phyloP scores from a whole-genome alignment of 1,140 invertebrate genomes.

The Centruroides sculpturatus region DNA sequence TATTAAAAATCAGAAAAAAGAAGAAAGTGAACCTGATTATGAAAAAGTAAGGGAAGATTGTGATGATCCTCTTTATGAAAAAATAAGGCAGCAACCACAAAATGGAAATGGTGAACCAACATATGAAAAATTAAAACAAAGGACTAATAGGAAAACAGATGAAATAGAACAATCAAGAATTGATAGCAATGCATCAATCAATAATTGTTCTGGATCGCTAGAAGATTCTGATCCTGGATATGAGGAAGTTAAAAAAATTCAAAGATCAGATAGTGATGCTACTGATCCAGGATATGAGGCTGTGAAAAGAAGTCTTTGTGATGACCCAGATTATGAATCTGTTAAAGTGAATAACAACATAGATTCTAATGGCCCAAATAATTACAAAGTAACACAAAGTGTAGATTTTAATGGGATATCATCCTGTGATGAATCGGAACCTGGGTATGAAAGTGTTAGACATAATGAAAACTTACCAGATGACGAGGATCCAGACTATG shows the following conservation, averaged over 20 bases:
- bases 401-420: too few species aligned
- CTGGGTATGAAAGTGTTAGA: conserved; percentile 11
- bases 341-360: too few species aligned
- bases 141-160: too few species aligned
- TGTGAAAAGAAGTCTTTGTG: conserved; percentile 3
- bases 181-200: conserved; percentile 3
- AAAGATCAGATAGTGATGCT: conserved; percentile 8
- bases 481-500: conserved; percentile 9
- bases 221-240: conserved; percentile 9
- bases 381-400: too few species aligned
- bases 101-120: too few species aligned
- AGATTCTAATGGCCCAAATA: too few species aligned
- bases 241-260: conserved; percentile 12
- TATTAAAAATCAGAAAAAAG: background rate
- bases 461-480: conserved; percentile 3
- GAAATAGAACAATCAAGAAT: background rate
- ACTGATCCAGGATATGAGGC: conserved; percentile 13
- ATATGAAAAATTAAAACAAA: too few species aligned
- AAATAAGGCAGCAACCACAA: too few species aligned
- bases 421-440: background rate
- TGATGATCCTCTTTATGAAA: too few species aligned
- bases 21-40: conserved; percentile 6
- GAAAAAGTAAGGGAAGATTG: conserved; percentile 3
- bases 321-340: conserved; percentile 11
- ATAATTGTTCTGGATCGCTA: too few species aligned